Conservation (phyloP, 2,888 invertebrate species). For the Dynastes hyllus region DNA sequence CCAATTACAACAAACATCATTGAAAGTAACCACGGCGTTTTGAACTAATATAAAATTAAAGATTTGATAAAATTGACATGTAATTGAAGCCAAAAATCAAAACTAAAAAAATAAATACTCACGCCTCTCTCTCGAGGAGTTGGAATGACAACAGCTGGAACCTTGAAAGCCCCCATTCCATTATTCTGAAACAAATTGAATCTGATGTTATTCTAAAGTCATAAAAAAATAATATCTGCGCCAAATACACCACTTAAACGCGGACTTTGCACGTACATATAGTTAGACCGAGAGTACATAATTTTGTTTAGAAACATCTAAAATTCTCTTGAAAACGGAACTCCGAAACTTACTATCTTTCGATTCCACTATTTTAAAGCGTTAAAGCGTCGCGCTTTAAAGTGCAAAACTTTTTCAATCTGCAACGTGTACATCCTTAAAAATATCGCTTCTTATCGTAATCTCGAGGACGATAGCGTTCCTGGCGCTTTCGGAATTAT, state of each 20-base stretch:
- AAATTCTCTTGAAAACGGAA: neutral
- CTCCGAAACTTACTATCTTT: neutral
- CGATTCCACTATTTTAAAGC: conserved; percentile 28
- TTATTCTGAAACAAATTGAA: conserved; percentile 40
- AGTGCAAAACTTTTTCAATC: conserved; percentile 40
- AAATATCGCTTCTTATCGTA: conserved; percentile 40
- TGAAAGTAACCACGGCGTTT: too few species aligned
- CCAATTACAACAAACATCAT: too few species aligned
- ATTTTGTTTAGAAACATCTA: neutral
- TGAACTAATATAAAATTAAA: too few species aligned
- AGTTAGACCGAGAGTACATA: neutral
- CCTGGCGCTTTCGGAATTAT: conserved; percentile 26
- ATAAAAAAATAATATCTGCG: too few species aligned
- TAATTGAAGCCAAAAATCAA: too few species aligned
- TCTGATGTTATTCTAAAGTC: neutral
- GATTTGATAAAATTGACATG: too few species aligned
- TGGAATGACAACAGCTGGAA: conserved; percentile 30
- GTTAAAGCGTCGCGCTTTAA: neutral
- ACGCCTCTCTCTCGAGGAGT: conserved; percentile 41
- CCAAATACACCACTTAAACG: too few species aligned
- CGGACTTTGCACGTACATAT: too few species aligned
- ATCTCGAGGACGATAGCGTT: conserved; percentile 26
- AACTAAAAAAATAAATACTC: neutral
- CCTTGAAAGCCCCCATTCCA: conserved; percentile 43
- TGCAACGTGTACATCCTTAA: conserved; percentile 8